Evolutionary conservation across 2,888 invertebrate genomes (phyloP).

Genomic region (Julus scandinavius): DNA sequence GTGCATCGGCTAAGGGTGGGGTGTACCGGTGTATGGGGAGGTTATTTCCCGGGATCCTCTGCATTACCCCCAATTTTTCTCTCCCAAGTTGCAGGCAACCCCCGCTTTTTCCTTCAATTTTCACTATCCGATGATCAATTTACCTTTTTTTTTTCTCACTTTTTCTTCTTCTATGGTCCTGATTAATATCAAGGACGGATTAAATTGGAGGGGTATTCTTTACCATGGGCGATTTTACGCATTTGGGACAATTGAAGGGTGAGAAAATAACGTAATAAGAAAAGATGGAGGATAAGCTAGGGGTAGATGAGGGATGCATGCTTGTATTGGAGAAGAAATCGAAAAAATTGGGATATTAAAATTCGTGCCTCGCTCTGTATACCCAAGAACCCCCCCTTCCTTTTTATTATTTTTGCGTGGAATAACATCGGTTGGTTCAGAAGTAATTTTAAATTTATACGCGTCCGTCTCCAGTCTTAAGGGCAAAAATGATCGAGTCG

Average conservation of each 20-base stretch:
- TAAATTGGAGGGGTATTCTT: background rate
- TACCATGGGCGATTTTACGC: conserved; percentile 1
- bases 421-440: background rate
- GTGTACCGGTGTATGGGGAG: background rate
- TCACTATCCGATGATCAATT: conserved; percentile 1
- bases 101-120: background rate
- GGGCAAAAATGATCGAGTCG: no score
- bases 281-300: background rate
- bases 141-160: background rate
- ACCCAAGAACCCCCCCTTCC: background rate
- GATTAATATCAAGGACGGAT: conserved; percentile 1
- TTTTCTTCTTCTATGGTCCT: background rate
- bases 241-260: conserved; percentile 1
- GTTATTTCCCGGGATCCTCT: background rate
- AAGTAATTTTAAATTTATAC: no score
- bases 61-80: background rate
- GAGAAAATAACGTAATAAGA: conserved; percentile 1
- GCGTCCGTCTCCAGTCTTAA: no score
- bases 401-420: background rate
- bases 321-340: background rate
- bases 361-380: background rate
- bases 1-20: background rate
- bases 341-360: background rate
- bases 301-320: background rate
- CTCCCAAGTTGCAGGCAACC: background rate